Evolutionary conservation across 2,797 vertebrate genomes (phyloP).

Genomic region (Chelon labrosus): DNA sequence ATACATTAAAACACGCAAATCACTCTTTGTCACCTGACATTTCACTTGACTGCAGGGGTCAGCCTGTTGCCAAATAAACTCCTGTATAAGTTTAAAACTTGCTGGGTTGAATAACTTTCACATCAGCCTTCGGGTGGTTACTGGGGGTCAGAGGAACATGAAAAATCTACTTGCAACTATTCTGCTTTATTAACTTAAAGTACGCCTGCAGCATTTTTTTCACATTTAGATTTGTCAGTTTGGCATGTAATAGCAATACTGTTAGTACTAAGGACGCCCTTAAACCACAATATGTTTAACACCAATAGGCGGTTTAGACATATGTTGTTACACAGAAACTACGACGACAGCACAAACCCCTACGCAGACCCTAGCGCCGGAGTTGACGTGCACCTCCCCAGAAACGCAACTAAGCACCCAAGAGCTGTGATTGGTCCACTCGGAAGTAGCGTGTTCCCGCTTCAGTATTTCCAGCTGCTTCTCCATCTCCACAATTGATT

Average conservation of each 20-base stretch:
- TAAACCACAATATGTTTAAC: no score
- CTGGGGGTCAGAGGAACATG: background rate
- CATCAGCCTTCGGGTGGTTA: background rate
- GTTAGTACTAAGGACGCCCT: no score
- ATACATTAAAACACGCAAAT: slow-evolving; percentile 30
- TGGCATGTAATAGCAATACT: background rate
- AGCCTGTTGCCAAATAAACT: slow-evolving; percentile 23
- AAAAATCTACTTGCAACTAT: background rate
- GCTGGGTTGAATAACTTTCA: background rate
- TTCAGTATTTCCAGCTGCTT: no score
- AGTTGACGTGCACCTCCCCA: no score
- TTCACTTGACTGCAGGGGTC: slow-evolving; percentile 10
- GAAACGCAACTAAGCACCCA: no score
- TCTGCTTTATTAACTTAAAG: background rate
- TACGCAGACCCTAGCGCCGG: no score
- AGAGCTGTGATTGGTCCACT: no score
- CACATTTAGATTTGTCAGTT: background rate
- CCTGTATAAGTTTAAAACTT: background rate
- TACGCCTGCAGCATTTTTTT: background rate
- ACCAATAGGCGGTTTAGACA: no score
- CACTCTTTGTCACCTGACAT: background rate
- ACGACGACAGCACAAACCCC: no score
- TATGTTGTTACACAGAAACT: no score
- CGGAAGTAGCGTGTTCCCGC: no score
- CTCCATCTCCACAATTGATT: no score